phyloP scores from a whole-genome alignment of 2,888 invertebrate genomes.

The Pollenia angustigena region DNA sequence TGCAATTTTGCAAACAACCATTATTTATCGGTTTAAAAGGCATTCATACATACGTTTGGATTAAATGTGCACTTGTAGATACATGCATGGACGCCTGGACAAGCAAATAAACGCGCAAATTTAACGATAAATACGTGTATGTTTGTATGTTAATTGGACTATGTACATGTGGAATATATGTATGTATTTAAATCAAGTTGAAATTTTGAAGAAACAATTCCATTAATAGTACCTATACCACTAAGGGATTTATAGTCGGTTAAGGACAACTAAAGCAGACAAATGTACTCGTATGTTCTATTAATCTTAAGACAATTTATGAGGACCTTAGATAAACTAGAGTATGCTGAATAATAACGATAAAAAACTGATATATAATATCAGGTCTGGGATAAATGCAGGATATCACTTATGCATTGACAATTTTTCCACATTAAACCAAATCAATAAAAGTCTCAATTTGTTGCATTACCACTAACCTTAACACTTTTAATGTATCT shows the following conservation, averaged over 20 bases:
- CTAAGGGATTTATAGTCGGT: slow-evolving; percentile 26
- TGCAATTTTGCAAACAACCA: slow-evolving; percentile 41
- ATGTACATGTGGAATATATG: not conserved
- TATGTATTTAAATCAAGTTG: not conserved
- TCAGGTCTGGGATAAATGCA: too few relatives aligned
- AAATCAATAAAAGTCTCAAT: too few relatives aligned
- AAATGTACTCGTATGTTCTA: not conserved
- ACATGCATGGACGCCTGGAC: not conserved
- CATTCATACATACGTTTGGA: not conserved
- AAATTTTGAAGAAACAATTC: not conserved
- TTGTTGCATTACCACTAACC: too few relatives aligned
- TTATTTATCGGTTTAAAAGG: slow-evolving; percentile 24
- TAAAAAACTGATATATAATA: too few relatives aligned
- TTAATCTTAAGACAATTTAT: too few relatives aligned
- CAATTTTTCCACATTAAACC: too few relatives aligned
- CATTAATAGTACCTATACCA: slow-evolving; percentile 10
- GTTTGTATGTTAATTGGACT: not conserved
- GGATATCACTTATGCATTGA: too few relatives aligned
- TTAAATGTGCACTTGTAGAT: not conserved
- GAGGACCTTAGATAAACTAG: too few relatives aligned
- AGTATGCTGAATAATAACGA: too few relatives aligned
- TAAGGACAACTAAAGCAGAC: not conserved
- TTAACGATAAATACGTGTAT: not conserved
- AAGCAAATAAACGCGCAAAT: slow-evolving; percentile 21
- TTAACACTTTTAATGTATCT: too few relatives aligned